phyloP scores from a whole-genome alignment of 2,797 vertebrate genomes.

The Macropus fuliginosus region DNA sequence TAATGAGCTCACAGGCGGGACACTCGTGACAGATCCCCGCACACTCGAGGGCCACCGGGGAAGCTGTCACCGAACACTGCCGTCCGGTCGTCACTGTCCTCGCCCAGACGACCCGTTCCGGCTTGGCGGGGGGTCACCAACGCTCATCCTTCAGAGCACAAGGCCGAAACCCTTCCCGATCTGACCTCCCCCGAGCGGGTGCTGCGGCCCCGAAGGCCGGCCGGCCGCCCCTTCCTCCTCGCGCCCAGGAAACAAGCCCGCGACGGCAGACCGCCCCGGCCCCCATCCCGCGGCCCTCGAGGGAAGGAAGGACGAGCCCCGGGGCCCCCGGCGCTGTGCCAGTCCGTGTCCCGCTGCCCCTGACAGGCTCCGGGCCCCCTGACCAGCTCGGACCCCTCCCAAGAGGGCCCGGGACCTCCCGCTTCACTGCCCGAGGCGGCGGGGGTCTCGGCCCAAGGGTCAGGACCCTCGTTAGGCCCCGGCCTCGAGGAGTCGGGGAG shows the following conservation, averaged over 20 bases:
- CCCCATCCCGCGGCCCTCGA: no score
- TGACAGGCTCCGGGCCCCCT: not conserved
- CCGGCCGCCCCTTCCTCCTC: not conserved
- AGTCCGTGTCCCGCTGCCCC: slow-evolving; percentile 20
- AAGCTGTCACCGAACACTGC: not conserved
- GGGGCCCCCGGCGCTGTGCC: not conserved
- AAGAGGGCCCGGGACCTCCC: not conserved
- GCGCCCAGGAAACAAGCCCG: not conserved
- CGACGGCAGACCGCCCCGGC: not conserved
- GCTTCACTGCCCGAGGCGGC: not conserved
- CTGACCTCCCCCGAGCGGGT: not conserved
- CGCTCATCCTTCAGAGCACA: not conserved
- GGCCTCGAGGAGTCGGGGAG: not conserved
- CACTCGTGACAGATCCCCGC: not conserved
- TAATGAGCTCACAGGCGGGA: not conserved
- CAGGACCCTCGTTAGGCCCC: not conserved
- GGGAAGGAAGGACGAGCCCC: no score
- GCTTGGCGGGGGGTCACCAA: not conserved
- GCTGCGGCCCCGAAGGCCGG: no score
- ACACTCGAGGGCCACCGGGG: not conserved
- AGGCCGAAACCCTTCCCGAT: not conserved
- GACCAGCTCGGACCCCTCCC: not conserved
- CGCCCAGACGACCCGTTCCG: not conserved
- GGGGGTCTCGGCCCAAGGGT: not conserved
- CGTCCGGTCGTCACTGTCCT: not conserved